Evolutionary conservation across 2,888 invertebrate genomes (phyloP), one percentile per base, ranked within the genome.

Genomic region (Dryocosmus kuriphilus): DNA sequence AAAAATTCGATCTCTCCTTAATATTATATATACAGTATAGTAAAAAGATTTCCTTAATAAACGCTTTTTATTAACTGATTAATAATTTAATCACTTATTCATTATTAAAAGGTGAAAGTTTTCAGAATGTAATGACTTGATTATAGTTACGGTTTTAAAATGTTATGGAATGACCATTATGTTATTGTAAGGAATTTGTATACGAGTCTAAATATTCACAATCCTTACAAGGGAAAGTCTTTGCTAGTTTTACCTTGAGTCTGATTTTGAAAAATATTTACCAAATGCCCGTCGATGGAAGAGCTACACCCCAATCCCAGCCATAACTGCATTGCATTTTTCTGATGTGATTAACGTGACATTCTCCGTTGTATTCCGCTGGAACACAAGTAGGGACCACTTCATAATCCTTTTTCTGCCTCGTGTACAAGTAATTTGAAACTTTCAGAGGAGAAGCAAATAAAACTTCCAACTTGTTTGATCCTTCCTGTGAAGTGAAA

Each of bases 251-350:
- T 41, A 41, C 14, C 4, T 4, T 41, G 41, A 14, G 14, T 4
- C 35, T 75, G 55, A 32, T 55, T 8, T n/a, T 38, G 27, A 35
- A 46, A 67, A 46, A 51, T 51, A 30, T 30, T 46, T 93, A 97
- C 98, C 98, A 99, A 77, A 99, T 95, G 76, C 99, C 99, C 83
- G 96, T 94, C 1, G 98, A 97, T 0, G 98, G 97, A 82, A 98
- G 97, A 0, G 98, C 96, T 0, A 98, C 98, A 35, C 98, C 99
- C 98, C 98, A 99, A 89, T 98, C 98, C 97, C 99, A 99, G 55
- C 96, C 93, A 90, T 98, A 99, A 0, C 98, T 97, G 9, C 98
- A 96, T 92, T 98, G 98, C 96, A 97, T 97, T 92, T 98, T 98
- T 75, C 98, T 93, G 57, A 98, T 92, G 91, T 97, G 96, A 92